Percentiles rank a stretch among this genome's conserved stretches.
These are phyloP conservation scores for Elgaria multicarinata DNA, from an alignment of 2,113 vertebrate species.

Conservation along the genomic window DNA sequence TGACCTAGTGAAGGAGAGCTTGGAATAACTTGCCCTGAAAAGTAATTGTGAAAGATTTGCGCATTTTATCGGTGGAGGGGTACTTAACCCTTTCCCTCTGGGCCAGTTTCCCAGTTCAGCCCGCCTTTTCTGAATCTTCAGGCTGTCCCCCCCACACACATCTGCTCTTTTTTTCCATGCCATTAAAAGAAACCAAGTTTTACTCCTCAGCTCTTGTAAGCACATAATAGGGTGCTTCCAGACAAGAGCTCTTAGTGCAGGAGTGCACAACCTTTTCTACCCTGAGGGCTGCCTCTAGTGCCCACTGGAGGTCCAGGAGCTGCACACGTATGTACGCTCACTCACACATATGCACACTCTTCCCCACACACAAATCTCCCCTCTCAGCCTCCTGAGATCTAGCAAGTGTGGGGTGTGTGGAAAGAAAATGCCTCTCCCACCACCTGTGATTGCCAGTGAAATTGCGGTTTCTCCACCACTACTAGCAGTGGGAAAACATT, in stretches of 20 bases:
- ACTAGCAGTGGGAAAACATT: too few relatives aligned
- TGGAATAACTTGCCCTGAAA: background rate
- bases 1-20: background rate
- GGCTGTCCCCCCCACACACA: background rate
- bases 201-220: background rate
- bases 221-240: background rate
- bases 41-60: background rate
- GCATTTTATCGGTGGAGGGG: background rate
- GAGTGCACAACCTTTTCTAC: background rate
- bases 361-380: too few relatives aligned
- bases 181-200: background rate
- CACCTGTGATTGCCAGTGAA: too few relatives aligned
- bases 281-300: background rate
- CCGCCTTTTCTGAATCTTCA: too few relatives aligned
- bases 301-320: too few relatives aligned
- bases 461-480: too few relatives aligned
- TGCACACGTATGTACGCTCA: too few relatives aligned
- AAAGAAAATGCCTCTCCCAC: too few relatives aligned
- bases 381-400: too few relatives aligned
- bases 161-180: background rate
- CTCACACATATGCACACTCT: too few relatives aligned
- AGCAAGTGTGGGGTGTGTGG: too few relatives aligned
- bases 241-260: too few relatives aligned
- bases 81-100: background rate
- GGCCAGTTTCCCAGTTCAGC: background rate